A percentile compares a stretch with the other conserved stretches of the same genome.
phyloP scores from a whole-genome alignment of 1,140 invertebrate species.

The Bursaphelenchus mucronatus region DNA sequence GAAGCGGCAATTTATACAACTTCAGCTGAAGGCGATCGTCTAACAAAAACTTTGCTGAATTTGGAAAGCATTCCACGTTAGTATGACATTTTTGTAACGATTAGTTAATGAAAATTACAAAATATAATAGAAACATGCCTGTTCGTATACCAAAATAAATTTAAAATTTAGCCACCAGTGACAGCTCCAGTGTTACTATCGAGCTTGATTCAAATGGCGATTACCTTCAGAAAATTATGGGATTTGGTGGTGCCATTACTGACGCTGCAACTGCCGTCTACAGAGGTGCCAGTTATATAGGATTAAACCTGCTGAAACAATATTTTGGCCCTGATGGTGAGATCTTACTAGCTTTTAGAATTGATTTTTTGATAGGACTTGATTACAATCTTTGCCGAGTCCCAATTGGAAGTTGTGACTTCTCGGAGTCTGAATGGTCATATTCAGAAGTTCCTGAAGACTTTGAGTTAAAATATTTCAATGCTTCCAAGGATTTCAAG shows the following conservation, averaged over 20 bases:
- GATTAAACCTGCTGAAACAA: neutral
- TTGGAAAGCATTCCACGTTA: neutral
- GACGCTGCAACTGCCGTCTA: neutral
- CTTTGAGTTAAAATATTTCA: constrained; percentile 5
- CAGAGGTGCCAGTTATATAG: neutral
- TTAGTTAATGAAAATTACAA: too few species aligned
- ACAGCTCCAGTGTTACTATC: neutral
- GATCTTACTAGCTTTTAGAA: neutral
- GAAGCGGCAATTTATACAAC: constrained; percentile 2
- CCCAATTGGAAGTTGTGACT: constrained; percentile 1
- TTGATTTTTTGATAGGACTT: neutral
- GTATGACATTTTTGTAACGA: too few species aligned
- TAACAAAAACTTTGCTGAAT: neutral
- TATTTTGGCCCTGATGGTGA: neutral
- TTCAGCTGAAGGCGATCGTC: constrained; percentile 4
- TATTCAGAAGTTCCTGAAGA: neutral
- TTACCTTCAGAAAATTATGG: neutral
- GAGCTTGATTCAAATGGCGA: neutral
- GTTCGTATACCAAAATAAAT: too few species aligned
- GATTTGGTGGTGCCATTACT: constrained; percentile 8
- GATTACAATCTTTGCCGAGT: constrained; percentile 1
- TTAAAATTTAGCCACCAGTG: too few species aligned
- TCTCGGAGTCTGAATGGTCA: constrained; percentile 4
- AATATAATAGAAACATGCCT: too few species aligned
- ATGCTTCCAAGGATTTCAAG: too few species aligned